Evolutionary conservation across 1,140 invertebrate genomes (phyloP), one percentile per base, ranked within the genome.

Genomic region (Aplysia californica): DNA sequence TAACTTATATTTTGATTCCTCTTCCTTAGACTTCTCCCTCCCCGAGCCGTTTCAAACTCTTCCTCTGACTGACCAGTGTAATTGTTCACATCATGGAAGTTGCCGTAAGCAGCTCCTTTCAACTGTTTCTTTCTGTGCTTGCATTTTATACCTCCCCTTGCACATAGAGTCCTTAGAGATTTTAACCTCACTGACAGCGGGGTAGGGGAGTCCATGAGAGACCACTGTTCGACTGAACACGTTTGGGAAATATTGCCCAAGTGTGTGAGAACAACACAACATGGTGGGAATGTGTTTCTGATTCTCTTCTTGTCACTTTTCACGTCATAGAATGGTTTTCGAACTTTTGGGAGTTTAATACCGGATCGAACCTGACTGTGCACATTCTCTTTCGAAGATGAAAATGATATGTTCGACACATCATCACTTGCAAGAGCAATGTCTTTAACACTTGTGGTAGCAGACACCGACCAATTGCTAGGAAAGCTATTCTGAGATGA

Each of bases 351-450:
- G n/a, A n/a, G n/a, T n/a, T n/a, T n/a, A n/a, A n/a, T n/a, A n/a
- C n/a, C n/a, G n/a, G n/a, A n/a, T n/a, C n/a, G n/a, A n/a, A n/a
- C n/a, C n/a, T n/a, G n/a, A 41, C 20, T 72, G 38, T 29, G 29
- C n/a, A 35, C 55, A 72, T 72, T 72, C 61, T 72, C 70, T 64
- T 72, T 72, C 31, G 70, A 36, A 39, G 70, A 72, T 2, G 70
- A 72, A 39, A 33, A 31, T 38, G 70, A 72, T 41, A 61, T 61
- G 31, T 72, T 61, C 35, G 70, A 72, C 2, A 72, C 5, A 3
- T 72, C 56, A 35, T 72, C 70, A 26, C 21, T 2, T 15, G 21
- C 44, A 5, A 44, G 26, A 35, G 23, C 68, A 56, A 18, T 23
- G 31, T 70, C n/a, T 18, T 10, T 38, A 20, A 50, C n/a, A 15